Base-by-base conservation (phyloP, 2,888 invertebrate species). In the Phortica okadai region DNA sequence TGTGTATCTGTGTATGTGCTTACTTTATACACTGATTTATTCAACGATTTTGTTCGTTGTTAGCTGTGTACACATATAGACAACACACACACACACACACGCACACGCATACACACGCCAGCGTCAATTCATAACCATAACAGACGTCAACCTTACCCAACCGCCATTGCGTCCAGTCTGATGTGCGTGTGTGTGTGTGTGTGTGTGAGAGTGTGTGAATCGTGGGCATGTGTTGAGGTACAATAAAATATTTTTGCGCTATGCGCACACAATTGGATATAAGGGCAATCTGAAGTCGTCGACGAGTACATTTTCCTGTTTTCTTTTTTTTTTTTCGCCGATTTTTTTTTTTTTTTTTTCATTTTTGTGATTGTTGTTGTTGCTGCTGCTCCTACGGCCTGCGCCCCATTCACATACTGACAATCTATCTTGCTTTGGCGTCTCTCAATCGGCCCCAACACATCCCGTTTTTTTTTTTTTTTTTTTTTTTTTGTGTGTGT, bases 371-470 rank as follows among this genome's bases (percentile, higher is more conserved):
- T 64, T 74, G 41, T 69, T 41, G n/a, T 54, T 59, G 33, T 66
- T 42, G 77, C 70, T 59, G 70, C 78, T 77, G 82, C 82, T 82
- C 73, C 78, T 42, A 33, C 33, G 33, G 33, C 33, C 1, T 33
- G 33, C 33, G 33, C 33, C 33, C 33, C 33, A 33, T 33, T 33
- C 33, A 33, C 33, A 33, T 33, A 33, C 33, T 33, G 33, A 33
- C 33, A 33, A 33, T 33, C 33, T 33, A 33, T 33, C 33, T 33
- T 33, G 58, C 78, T 78, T 14, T n/a, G 77, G 86, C 84, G 83
- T 81, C 86, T 85, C 86, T 86, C 86, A 84, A 84, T 84, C 86
- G 85, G 81, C 33, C 33, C 33, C 33, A 33, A 33, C 33, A 33
- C 33, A 33, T 33, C 75, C 54, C 33, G n/a, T 58, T 21, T 21